Conservation (phyloP, 1,140 invertebrate species). For the Stratiolaelaps scimitus region DNA sequence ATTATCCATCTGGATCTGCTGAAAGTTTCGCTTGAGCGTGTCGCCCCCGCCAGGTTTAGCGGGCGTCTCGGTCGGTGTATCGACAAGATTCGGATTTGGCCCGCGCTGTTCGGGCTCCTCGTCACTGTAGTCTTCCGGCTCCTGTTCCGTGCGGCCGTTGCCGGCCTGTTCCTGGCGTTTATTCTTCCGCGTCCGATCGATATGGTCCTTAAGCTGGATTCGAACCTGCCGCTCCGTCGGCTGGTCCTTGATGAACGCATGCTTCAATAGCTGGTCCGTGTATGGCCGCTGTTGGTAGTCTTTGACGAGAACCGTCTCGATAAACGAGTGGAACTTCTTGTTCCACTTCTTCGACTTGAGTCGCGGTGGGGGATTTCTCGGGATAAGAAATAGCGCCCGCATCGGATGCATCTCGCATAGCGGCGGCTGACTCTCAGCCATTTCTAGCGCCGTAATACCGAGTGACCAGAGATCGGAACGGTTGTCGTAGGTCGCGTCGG, state of each 20-base stretch:
- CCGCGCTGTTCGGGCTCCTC: slow-evolving; percentile 29
- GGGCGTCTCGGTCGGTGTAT: slow-evolving; percentile 67
- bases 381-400: slow-evolving; percentile 95
- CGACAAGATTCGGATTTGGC: slow-evolving; percentile 33
- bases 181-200: slow-evolving; percentile 59
- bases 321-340: slow-evolving; percentile 74
- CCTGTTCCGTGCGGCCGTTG: slow-evolving; percentile 17
- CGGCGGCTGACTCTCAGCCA: slow-evolving; percentile 98
- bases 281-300: slow-evolving; percentile 96
- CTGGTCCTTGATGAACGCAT: slow-evolving; percentile 94
- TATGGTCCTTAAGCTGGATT: slow-evolving; percentile 97
- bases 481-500: slow-evolving; percentile 98
- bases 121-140: slow-evolving; percentile 27
- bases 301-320: slow-evolving; percentile 80
- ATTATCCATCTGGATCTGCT: slow-evolving; percentile 81
- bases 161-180: slow-evolving; percentile 33
- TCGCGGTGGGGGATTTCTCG: slow-evolving; percentile 86
- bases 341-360: slow-evolving; percentile 98
- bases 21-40: slow-evolving; percentile 85
- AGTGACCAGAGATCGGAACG: slow-evolving; percentile 43
- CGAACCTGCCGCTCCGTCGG: slow-evolving; percentile 92
- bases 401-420: slow-evolving; percentile 93
- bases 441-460: slow-evolving; percentile 96
- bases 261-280: slow-evolving; percentile 92
- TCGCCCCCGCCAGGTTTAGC: slow-evolving; percentile 56